These are phyloP conservation scores for Eupithecia insigniata DNA, from an alignment of 2,888 invertebrate genomes.

Conservation along the genomic window DNA sequence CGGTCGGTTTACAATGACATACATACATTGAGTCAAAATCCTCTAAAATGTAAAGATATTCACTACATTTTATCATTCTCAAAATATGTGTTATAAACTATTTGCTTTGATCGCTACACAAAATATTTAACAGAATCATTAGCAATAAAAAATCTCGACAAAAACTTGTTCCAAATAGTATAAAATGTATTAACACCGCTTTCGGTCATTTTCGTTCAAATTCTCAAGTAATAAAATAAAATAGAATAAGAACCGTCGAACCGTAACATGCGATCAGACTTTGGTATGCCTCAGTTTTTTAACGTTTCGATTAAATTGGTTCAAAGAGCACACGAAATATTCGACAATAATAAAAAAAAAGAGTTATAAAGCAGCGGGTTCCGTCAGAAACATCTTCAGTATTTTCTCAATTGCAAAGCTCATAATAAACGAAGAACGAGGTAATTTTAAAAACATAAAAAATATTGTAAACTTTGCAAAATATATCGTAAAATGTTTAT, in stretches of 20 bases:
- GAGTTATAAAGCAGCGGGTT: conserved; percentile 48
- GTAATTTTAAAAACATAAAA: conserved; percentile 26
- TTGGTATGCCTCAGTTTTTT: conserved; percentile 56
- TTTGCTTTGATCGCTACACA: conserved; percentile 8
- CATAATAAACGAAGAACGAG: conserved; percentile 33
- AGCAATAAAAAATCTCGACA: conserved; percentile 39
- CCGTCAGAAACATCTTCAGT: conserved; percentile 44
- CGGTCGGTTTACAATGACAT: no score
- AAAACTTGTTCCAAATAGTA: conserved; percentile 39
- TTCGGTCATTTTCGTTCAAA: conserved; percentile 37
- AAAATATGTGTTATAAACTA: neutral
- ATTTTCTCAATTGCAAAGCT: conserved; percentile 29
- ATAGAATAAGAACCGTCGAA: conserved; percentile 60
- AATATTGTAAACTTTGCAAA: conserved; percentile 26
- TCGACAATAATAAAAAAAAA: conserved; percentile 60
- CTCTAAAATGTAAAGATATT: neutral
- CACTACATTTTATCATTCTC: neutral
- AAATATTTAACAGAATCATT: conserved; percentile 4
- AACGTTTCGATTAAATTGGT: conserved; percentile 72
- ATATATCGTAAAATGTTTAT: conserved; percentile 29
- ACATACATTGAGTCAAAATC: neutral
- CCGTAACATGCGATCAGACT: conserved; percentile 67
- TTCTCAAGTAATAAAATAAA: conserved; percentile 48
- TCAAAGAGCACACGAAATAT: conserved; percentile 77
- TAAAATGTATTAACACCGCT: conserved; percentile 38